phyloP scores from a whole-genome alignment of 2,888 invertebrate species.

The Agonum fuliginosum region DNA sequence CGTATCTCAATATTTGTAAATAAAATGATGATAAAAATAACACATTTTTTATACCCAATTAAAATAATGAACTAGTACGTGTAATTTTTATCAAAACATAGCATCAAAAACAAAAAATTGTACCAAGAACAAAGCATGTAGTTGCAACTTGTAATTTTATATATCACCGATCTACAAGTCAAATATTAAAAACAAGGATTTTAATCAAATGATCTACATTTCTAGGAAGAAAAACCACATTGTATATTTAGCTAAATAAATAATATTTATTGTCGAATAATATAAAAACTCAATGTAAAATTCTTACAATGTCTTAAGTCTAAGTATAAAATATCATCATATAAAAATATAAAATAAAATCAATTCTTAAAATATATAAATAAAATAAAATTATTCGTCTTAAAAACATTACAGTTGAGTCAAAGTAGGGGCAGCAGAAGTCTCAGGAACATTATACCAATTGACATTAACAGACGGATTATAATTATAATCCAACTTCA shows the following conservation, averaged over 20 bases:
- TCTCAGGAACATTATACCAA: conserved; percentile 61
- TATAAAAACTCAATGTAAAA: too few relatives aligned
- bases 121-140: not conserved
- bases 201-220: conserved; percentile 10
- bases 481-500: conserved; percentile 60
- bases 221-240: not conserved
- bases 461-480: conserved; percentile 63
- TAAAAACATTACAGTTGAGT: conserved; percentile 61
- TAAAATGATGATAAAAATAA: not conserved
- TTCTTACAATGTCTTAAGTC: too few relatives aligned
- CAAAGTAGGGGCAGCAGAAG: conserved; percentile 52
- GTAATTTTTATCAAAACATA: conserved; percentile 37
- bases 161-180: conserved; percentile 29
- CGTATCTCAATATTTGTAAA: not conserved
- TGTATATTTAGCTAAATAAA: not conserved
- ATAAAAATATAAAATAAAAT: not conserved
- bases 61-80: conserved; percentile 16
- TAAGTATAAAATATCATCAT: not conserved
- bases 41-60: conserved; percentile 14
- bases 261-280: not conserved
- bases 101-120: conserved; percentile 14
- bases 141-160: conserved; percentile 29
- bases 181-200: conserved; percentile 15
- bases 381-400: conserved; percentile 7
- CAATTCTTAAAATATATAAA: not conserved